A percentile compares a stretch with the other conserved stretches of the same genome.
Evolutionary conservation across 2,797 vertebrate genomes (phyloP).

Genomic region (Dromococcyx pavoninus): DNA sequence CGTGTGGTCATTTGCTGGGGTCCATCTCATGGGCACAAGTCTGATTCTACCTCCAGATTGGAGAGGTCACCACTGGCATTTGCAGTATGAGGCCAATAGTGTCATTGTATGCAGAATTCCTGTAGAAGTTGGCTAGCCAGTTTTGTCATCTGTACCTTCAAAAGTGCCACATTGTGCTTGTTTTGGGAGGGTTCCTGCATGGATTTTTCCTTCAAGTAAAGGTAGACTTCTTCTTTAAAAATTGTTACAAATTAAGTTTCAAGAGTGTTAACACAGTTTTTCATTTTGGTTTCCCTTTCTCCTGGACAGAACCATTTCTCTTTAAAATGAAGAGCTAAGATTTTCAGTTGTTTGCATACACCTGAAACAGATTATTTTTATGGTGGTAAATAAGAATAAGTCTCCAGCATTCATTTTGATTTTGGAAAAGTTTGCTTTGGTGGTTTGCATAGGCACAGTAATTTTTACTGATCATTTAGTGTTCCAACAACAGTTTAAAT

Average conservation of each 20-base stretch:
- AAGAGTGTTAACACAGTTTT: not conserved
- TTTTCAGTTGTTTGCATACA: not conserved
- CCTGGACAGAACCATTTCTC: not conserved
- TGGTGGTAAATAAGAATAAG: not conserved
- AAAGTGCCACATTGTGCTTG: not conserved
- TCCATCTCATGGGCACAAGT: not conserved
- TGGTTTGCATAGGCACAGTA: not conserved
- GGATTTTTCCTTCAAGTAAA: not conserved
- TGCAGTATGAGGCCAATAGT: rapidly evolving
- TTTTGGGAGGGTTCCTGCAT: not conserved
- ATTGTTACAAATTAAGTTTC: not conserved
- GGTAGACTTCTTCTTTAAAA: not conserved
- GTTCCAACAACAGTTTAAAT: not conserved
- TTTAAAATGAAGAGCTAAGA: not conserved
- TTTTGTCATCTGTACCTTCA: not conserved
- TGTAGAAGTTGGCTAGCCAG: not conserved
- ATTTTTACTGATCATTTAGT: not conserved
- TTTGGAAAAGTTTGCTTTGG: not conserved
- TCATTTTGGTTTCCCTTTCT: not conserved
- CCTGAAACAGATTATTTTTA: not conserved
- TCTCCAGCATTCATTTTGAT: not conserved
- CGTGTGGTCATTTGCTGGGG: not conserved
- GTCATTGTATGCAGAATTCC: not conserved
- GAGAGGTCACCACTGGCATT: not conserved
- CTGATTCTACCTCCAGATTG: not conserved